Evolutionary conservation across 2,888 invertebrate species (phyloP).

Genomic region (Silvanus unidentatus): DNA sequence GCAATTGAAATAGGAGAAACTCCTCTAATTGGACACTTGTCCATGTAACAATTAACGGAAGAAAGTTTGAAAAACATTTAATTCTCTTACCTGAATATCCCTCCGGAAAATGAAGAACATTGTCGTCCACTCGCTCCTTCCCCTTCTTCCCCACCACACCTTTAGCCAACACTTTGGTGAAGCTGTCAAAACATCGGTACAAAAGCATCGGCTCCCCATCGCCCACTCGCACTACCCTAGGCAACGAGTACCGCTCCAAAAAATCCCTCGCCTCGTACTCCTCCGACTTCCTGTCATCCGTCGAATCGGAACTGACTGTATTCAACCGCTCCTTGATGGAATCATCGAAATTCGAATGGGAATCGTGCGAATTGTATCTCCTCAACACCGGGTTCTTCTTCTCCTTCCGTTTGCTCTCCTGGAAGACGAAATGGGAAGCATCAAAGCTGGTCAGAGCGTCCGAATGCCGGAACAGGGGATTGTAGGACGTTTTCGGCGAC

Average conservation of each 20-base stretch:
- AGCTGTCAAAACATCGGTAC: slow-evolving; percentile 58
- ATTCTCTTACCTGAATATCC: slow-evolving; percentile 54
- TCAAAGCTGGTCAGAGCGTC: slow-evolving; percentile 40
- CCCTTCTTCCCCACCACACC: slow-evolving; percentile 54
- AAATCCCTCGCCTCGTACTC: slow-evolving; percentile 49
- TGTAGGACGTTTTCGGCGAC: slow-evolving; percentile 36
- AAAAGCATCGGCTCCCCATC: slow-evolving; percentile 56
- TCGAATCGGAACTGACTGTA: slow-evolving; percentile 26
- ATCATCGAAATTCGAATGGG: slow-evolving; percentile 28
- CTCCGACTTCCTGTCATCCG: slow-evolving; percentile 34
- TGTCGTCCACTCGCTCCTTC: slow-evolving; percentile 50
- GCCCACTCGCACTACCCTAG: slow-evolving; percentile 55
- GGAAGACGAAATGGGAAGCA: slow-evolving; percentile 40
- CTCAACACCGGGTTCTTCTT: slow-evolving; percentile 46
- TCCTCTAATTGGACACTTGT: no score
- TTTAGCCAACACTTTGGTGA: slow-evolving; percentile 58
- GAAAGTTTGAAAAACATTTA: no score
- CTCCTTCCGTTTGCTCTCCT: slow-evolving; percentile 22
- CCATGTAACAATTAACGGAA: no score
- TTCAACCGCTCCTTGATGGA: slow-evolving; percentile 32
- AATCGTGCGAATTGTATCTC: slow-evolving; percentile 46
- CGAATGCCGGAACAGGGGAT: slow-evolving; percentile 36
- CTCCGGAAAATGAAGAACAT: slow-evolving; percentile 59
- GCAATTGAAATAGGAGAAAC: no score
- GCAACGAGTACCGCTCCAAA: slow-evolving; percentile 57